phyloP scores from a whole-genome alignment of 2,888 invertebrate species.

The Embidobia sp. region DNA sequence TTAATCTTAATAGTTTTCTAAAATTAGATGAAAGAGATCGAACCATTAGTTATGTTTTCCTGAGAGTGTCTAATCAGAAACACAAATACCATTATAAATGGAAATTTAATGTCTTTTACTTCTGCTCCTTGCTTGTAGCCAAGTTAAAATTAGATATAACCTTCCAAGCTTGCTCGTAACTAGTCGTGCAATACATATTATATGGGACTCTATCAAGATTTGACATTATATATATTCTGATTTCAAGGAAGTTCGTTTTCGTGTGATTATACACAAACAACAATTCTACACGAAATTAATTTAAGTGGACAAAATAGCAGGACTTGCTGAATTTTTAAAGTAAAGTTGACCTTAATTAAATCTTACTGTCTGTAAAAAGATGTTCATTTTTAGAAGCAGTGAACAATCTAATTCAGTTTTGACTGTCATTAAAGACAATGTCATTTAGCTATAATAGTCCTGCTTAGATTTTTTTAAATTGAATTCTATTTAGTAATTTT shows the following conservation, averaged over 20 bases:
- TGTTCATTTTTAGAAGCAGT: background rate
- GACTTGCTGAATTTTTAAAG: background rate
- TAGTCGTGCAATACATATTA: slow-evolving; percentile 6
- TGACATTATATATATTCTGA: slow-evolving; percentile 11
- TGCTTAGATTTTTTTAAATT: too few species aligned
- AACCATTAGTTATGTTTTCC: slow-evolving; percentile 31
- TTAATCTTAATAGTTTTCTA: slow-evolving; percentile 44
- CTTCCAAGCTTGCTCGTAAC: slow-evolving; percentile 8
- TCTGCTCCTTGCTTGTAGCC: slow-evolving; percentile 1
- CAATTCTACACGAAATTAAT: slow-evolving; percentile 2
- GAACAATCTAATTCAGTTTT: background rate
- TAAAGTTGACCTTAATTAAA: slow-evolving; percentile 10
- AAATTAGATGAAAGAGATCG: slow-evolving; percentile 39
- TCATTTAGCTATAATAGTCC: too few species aligned
- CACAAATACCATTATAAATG: slow-evolving; percentile 35
- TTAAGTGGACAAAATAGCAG: background rate
- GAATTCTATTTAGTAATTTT: too few species aligned
- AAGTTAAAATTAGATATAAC: slow-evolving; percentile 34
- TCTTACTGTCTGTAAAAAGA: background rate
- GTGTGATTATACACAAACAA: slow-evolving; percentile 18
- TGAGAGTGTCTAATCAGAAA: slow-evolving; percentile 25
- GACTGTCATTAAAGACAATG: too few species aligned
- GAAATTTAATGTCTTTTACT: slow-evolving; percentile 27
- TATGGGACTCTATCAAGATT: slow-evolving; percentile 9
- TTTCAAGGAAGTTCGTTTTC: slow-evolving; percentile 2